Evolutionary conservation across 2,888 invertebrate genomes (phyloP).

Genomic region (Lissocephala sabroskyi): DNA sequence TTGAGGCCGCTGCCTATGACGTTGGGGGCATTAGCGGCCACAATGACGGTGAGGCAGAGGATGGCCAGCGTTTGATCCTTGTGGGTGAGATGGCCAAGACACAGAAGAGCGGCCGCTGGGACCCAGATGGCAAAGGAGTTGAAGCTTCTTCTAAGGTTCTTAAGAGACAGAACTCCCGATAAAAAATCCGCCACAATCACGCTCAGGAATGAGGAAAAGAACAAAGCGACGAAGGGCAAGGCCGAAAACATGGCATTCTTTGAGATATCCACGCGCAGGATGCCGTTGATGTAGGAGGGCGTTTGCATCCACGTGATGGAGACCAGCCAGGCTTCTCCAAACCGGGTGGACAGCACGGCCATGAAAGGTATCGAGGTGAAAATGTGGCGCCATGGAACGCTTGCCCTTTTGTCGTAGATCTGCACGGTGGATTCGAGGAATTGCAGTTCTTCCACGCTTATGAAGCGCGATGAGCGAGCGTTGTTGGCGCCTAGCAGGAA

Average conservation of each 20-base stretch:
- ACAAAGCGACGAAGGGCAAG: slow-evolving; percentile 74
- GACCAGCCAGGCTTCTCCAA: slow-evolving; percentile 80
- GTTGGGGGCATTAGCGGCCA: slow-evolving; percentile 71
- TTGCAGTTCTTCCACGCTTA: slow-evolving; percentile 74
- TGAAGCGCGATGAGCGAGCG: slow-evolving; percentile 75
- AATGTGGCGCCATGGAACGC: slow-evolving; percentile 78
- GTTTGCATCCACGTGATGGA: slow-evolving; percentile 80
- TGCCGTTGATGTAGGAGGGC: slow-evolving; percentile 78
- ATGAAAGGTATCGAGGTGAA: slow-evolving; percentile 78
- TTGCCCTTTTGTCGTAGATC: slow-evolving; percentile 34
- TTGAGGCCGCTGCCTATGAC: slow-evolving; percentile 73
- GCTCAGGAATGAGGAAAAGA: slow-evolving; percentile 73
- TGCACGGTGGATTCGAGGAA: slow-evolving; percentile 75
- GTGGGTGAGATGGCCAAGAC: slow-evolving; percentile 73
- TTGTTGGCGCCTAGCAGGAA: slow-evolving; percentile 75
- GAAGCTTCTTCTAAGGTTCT: slow-evolving; percentile 48
- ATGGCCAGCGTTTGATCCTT: slow-evolving; percentile 72
- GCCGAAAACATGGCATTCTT: slow-evolving; percentile 73
- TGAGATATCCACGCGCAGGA: slow-evolving; percentile 76
- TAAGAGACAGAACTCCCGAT: slow-evolving; percentile 67
- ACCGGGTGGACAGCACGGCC: slow-evolving; percentile 74
- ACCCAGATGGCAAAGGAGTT: slow-evolving; percentile 70
- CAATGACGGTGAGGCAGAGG: slow-evolving; percentile 74
- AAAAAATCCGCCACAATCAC: slow-evolving; percentile 73
- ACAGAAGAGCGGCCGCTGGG: slow-evolving; percentile 74